Evolutionary conservation across 2,888 invertebrate species (phyloP).

Genomic region (Ormyrus labotus): DNA sequence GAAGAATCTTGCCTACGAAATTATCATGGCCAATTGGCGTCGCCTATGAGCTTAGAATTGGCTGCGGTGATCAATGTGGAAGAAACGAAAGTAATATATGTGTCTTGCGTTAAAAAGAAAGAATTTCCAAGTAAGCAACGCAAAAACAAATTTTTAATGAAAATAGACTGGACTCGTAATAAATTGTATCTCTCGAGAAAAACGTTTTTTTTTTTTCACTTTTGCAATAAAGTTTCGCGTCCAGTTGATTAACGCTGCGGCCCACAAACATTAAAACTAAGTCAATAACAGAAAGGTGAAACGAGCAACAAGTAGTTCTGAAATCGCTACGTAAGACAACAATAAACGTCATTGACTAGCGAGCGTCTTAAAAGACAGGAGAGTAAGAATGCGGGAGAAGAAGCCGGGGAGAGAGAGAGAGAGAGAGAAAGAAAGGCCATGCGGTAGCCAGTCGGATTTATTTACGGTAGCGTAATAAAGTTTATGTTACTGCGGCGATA

Average conservation of each 20-base stretch:
- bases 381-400: not conserved
- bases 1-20: not conserved
- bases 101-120: constrained; percentile 4
- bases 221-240: too few relatives aligned
- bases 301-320: constrained; percentile 35
- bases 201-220: too few relatives aligned
- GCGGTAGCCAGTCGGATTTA: constrained; percentile 30
- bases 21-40: not conserved
- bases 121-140: constrained; percentile 2
- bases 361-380: not conserved
- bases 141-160: not conserved
- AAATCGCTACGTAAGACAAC: constrained; percentile 7
- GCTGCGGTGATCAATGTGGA: not conserved
- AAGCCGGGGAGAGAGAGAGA: not conserved
- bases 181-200: too few relatives aligned
- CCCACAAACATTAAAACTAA: not conserved
- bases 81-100: not conserved
- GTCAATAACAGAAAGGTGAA: not conserved
- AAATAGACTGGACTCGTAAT: too few relatives aligned
- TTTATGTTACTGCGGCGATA: constrained; percentile 30
- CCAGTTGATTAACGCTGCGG: too few relatives aligned
- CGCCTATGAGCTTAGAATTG: not conserved
- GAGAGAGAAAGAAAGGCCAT: not conserved
- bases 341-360: constrained; percentile 38
- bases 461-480: constrained; percentile 47